Conservation (phyloP, 2,113 vertebrate species). For the Galeopterus variegatus region DNA sequence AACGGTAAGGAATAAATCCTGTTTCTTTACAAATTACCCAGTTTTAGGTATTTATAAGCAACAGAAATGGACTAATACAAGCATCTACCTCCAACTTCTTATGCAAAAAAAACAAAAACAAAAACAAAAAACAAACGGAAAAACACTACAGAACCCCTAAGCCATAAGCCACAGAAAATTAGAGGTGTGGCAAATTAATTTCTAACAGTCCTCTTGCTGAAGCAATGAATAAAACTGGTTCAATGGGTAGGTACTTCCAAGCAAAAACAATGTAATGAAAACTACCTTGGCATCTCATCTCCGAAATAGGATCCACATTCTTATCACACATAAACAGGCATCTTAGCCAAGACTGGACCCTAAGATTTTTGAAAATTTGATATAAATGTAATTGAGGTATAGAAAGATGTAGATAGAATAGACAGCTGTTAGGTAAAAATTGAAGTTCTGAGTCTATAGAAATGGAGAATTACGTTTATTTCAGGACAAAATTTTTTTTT, state of each 20-base stretch:
- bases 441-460: conserved; percentile 35
- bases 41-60: too few relatives aligned
- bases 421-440: not conserved
- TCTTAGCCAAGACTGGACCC: not conserved
- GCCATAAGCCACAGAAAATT: not conserved
- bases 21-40: too few relatives aligned
- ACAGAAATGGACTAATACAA: too few relatives aligned
- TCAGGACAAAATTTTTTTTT: not conserved
- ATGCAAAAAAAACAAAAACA: not conserved
- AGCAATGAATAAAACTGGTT: not conserved
- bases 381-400: not conserved
- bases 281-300: not conserved
- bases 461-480: not conserved
- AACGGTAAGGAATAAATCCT: too few relatives aligned
- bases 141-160: not conserved
- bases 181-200: not conserved
- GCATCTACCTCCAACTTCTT: not conserved
- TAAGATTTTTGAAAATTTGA: not conserved
- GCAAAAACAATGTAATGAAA: not conserved
- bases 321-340: not conserved
- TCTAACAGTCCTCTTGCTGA: not conserved
- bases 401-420: not conserved
- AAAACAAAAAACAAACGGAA: too few relatives aligned
- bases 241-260: not conserved
- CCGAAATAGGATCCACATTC: not conserved